phyloP scores from a whole-genome alignment of 2,113 vertebrate species.

The Fukomys damarensis region DNA sequence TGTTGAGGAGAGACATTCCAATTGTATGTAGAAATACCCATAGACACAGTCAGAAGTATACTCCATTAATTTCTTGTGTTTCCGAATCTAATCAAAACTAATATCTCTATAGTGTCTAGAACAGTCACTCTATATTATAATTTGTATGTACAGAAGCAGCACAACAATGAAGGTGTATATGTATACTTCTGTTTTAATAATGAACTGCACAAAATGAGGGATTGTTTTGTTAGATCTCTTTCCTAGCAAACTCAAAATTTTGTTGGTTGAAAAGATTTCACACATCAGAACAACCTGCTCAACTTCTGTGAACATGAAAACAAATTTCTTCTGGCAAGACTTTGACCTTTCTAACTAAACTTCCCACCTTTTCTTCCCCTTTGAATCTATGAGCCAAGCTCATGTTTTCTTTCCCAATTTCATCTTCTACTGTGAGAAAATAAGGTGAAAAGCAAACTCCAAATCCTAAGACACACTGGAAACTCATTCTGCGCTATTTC shows the following conservation, averaged over 20 bases:
- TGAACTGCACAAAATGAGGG: not conserved
- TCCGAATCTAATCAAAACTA: not conserved
- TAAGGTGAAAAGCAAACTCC: conserved; percentile 62
- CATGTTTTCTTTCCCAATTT: conserved; percentile 57
- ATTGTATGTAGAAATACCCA: not conserved
- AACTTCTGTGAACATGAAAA: conserved; percentile 38
- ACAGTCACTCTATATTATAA: not conserved
- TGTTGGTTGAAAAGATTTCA: conserved; percentile 54
- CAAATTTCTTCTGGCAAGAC: conserved; percentile 24
- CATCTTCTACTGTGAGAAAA: conserved; percentile 49
- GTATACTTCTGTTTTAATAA: not conserved
- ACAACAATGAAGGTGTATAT: not conserved
- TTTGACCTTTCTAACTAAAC: conserved; percentile 60
- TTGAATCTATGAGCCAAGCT: conserved; percentile 15
- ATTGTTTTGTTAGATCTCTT: not conserved
- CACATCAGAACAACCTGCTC: not conserved
- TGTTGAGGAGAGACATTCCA: not conserved
- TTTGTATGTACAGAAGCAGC: not conserved
- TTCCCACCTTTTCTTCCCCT: conserved; percentile 15
- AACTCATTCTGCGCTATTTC: conserved; percentile 71
- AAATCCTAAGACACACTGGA: conserved; percentile 59
- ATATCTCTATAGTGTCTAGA: not conserved
- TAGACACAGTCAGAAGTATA: not conserved
- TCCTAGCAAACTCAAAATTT: not conserved
- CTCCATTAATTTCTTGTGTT: not conserved